A percentile compares a stretch with the other conserved stretches of the same genome.
Evolutionary conservation across 2,888 invertebrate species (phyloP).

Genomic region (Rhagium mordax): DNA sequence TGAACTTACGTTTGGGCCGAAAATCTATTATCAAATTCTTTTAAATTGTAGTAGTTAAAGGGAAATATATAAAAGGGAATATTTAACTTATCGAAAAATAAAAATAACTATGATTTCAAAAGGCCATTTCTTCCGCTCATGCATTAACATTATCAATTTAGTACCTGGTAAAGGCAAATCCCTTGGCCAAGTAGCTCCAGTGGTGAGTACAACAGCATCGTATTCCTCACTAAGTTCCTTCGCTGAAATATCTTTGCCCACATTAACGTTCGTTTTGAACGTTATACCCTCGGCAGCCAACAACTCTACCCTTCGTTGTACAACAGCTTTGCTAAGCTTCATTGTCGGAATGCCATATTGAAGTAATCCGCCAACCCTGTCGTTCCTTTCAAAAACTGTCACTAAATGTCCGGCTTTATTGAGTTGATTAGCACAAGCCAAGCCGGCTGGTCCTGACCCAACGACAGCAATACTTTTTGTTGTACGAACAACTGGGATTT

Average conservation of each 20-base stretch:
- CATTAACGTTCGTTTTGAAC: constrained; percentile 91
- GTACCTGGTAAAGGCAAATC: constrained; percentile 87
- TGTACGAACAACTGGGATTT: constrained; percentile 60
- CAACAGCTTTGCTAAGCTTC: constrained; percentile 96
- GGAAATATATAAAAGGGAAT: too few species aligned
- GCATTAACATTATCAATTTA: background rate
- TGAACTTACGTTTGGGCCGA: too few species aligned
- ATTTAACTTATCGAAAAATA: too few species aligned
- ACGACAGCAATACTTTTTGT: constrained; percentile 75
- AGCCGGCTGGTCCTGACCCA: constrained; percentile 94
- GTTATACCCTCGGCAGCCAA: constrained; percentile 87
- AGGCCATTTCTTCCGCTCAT: too few species aligned
- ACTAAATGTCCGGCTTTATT: constrained; percentile 98
- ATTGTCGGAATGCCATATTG: constrained; percentile 99
- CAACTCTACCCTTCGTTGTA: constrained; percentile 89
- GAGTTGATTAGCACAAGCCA: constrained; percentile 97
- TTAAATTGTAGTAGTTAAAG: too few species aligned
- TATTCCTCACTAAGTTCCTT: constrained; percentile 78
- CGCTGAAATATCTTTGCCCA: constrained; percentile 92
- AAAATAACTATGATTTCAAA: too few species aligned
- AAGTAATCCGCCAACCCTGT: constrained; percentile 93
- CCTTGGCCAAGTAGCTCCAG: constrained; percentile 97
- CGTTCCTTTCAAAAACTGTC: constrained; percentile 97
- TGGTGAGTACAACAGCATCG: constrained; percentile 91
- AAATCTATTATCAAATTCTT: too few species aligned